Conservation (phyloP, 2,888 invertebrate genomes). For the Ectemnius cavifrons region DNA sequence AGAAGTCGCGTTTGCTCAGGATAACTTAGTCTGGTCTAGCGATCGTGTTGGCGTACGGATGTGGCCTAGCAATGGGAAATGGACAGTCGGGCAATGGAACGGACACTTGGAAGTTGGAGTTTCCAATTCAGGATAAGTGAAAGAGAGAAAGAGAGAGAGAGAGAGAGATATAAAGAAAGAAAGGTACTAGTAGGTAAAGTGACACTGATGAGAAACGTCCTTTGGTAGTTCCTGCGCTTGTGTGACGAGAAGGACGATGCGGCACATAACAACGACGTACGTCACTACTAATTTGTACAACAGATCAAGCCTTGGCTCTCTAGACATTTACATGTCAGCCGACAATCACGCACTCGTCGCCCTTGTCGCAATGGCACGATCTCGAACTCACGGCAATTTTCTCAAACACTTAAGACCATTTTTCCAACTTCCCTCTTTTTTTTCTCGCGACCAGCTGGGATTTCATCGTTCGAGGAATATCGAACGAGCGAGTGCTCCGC, state of each 20-base stretch:
- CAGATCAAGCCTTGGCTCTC: constrained; percentile 67
- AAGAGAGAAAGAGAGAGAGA: too few relatives aligned
- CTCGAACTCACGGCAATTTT: constrained; percentile 14
- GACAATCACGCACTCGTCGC: constrained; percentile 50
- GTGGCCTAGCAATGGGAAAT: too few relatives aligned
- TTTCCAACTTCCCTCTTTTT: too few relatives aligned
- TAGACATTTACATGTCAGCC: constrained; percentile 62
- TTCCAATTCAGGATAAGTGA: too few relatives aligned
- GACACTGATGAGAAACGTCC: constrained; percentile 19
- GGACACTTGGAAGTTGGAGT: too few relatives aligned
- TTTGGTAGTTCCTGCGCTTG: constrained; percentile 23
- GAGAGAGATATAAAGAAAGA: too few relatives aligned
- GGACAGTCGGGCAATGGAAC: too few relatives aligned
- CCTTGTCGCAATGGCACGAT: constrained; percentile 52
- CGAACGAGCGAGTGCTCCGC: background rate
- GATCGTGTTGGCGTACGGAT: too few relatives aligned
- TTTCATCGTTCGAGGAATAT: background rate
- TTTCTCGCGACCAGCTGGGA: too few relatives aligned
- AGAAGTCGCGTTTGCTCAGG: too few relatives aligned
- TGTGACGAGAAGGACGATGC: constrained; percentile 57
- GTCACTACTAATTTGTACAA: constrained; percentile 67
- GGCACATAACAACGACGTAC: constrained; percentile 63
- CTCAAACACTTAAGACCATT: background rate
- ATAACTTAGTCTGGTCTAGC: too few relatives aligned
- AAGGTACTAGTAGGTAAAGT: too few relatives aligned